Evolutionary conservation across 2,888 invertebrate species (phyloP).

Genomic region (Chorisops tibialis): DNA sequence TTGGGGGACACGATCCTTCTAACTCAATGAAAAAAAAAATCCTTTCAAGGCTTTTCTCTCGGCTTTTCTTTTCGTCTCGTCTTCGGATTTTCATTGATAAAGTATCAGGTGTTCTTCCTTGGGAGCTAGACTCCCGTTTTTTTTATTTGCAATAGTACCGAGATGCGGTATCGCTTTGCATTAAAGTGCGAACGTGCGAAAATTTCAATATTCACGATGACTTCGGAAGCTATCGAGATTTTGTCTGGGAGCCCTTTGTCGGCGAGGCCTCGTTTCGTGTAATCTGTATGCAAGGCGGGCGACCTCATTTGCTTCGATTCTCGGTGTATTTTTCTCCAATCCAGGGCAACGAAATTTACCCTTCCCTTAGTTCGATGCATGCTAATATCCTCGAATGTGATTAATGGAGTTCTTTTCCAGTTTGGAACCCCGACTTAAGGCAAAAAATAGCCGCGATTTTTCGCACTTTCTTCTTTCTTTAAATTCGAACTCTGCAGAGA

Average conservation of each 20-base stretch:
- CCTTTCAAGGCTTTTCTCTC: conserved; percentile 5
- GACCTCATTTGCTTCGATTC: conserved; percentile 4
- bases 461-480: too few relatives aligned
- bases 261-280: neutral
- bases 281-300: conserved; percentile 16
- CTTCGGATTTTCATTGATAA: conserved; percentile 10
- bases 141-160: too few relatives aligned
- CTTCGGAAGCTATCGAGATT: conserved; percentile 4
- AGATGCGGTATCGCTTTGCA: conserved; percentile 22
- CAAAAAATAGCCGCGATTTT: too few relatives aligned
- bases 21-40: conserved; percentile 1
- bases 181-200: conserved; percentile 33
- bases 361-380: conserved; percentile 11
- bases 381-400: conserved; percentile 25
- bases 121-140: neutral
- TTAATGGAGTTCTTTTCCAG: conserved; percentile 23
- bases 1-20: neutral
- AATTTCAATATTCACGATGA: conserved; percentile 32
- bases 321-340: neutral
- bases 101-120: conserved; percentile 29
- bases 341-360: conserved; percentile 7
- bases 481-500: too few relatives aligned
- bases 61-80: neutral
- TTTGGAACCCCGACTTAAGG: too few relatives aligned
- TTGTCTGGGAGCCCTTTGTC: neutral